Conservation (phyloP, 2,888 invertebrate genomes). For the Catotricha subobsoleta region DNA sequence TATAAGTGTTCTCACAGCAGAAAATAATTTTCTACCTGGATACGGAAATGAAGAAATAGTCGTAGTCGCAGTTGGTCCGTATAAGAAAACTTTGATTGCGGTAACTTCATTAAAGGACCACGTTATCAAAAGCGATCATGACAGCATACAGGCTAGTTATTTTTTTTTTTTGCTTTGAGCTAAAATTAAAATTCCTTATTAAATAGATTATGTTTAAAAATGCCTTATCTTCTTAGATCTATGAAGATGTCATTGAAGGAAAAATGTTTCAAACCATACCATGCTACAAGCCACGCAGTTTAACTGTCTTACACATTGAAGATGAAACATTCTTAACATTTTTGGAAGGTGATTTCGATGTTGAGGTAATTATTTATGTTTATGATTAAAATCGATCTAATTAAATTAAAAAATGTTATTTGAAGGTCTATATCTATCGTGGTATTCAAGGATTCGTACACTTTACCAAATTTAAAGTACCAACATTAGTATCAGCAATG, state of each 20-base stretch:
- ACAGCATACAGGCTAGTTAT: slow-evolving; percentile 24
- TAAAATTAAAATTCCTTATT: not conserved
- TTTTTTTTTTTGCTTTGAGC: not conserved
- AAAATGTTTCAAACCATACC: slow-evolving; percentile 34
- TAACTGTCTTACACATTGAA: slow-evolving; percentile 24
- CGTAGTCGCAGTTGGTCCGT: slow-evolving; percentile 21
- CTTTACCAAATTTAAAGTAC: slow-evolving; percentile 16
- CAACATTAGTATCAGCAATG: slow-evolving; percentile 12
- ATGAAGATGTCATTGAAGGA: slow-evolving; percentile 28
- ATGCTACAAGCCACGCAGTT: slow-evolving; percentile 31
- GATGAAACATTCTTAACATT: slow-evolving; percentile 34
- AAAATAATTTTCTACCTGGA: slow-evolving; percentile 20
- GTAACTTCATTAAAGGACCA: slow-evolving; percentile 23
- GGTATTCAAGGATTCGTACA: slow-evolving; percentile 26
- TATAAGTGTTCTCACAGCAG: slow-evolving; percentile 14
- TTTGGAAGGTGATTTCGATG: slow-evolving; percentile 23
- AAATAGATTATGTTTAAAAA: not conserved
- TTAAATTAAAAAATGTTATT: not conserved
- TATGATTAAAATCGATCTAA: not conserved
- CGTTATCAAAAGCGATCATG: slow-evolving; percentile 20
- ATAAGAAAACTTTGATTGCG: slow-evolving; percentile 22
- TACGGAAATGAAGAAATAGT: slow-evolving; percentile 21
- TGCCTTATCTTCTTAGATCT: slow-evolving; percentile 23
- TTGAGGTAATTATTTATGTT: slow-evolving; percentile 15
- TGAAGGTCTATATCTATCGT: slow-evolving; percentile 17